Evolutionary conservation across 2,113 vertebrate genomes (phyloP).

Genomic region (Danio rerio): DNA sequence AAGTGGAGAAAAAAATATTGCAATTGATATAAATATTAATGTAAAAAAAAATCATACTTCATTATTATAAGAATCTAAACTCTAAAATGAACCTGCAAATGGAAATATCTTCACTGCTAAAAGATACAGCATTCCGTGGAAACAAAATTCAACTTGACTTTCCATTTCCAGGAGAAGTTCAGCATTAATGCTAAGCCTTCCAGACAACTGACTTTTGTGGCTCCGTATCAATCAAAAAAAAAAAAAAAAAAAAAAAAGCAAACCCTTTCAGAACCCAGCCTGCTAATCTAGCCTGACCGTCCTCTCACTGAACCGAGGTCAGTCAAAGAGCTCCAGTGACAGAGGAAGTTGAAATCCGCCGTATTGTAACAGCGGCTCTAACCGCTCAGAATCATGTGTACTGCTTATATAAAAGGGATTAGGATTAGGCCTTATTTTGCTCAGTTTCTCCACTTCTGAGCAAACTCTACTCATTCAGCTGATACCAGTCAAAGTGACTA

Average conservation of each 20-base stretch:
- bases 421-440: conserved; percentile 71
- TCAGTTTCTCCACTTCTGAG: conserved; percentile 60
- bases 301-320: conserved; percentile 7
- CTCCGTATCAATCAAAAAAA: conserved; percentile 19
- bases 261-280: not conserved
- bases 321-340: not conserved
- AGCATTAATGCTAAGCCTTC: conserved; percentile 21
- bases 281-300: not conserved
- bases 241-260: not conserved
- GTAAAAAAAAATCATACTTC: no score
- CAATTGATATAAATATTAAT: no score
- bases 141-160: not conserved
- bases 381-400: conserved; percentile 60
- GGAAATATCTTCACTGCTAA: not conserved
- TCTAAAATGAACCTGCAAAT: not conserved
- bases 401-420: conserved; percentile 76
- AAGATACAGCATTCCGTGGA: not conserved
- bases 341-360: not conserved
- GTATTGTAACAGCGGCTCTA: conserved; percentile 44
- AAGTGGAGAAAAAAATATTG: no score
- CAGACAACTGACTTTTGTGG: not conserved
- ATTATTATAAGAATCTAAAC: no score
- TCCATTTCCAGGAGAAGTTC: not conserved
- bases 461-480: conserved; percentile 19
- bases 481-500: not conserved